Percentiles rank a stretch among this genome's conserved stretches.
phyloP scores from a whole-genome alignment of 1,140 invertebrate genomes.

The Lepeophtheirus salmonis region DNA sequence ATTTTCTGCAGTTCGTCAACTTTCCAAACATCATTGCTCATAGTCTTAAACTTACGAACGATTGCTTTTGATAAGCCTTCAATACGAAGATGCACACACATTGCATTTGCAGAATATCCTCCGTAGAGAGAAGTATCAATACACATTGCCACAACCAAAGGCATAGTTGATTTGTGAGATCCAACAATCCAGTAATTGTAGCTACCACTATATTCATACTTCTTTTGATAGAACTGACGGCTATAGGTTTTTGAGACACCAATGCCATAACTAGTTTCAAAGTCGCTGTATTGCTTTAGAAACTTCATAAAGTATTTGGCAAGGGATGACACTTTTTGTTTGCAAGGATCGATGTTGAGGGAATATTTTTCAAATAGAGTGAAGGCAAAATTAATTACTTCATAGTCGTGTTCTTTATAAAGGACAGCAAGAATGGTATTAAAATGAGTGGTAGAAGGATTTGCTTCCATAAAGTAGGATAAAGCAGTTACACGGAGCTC shows the following conservation, averaged over 20 bases:
- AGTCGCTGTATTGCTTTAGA: slow-evolving; percentile 4
- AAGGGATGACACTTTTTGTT: not conserved
- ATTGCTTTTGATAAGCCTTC: slow-evolving; percentile 8
- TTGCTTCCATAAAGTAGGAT: too few relatives aligned
- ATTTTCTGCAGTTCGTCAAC: slow-evolving; percentile 4
- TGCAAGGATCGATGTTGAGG: not conserved
- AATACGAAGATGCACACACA: not conserved
- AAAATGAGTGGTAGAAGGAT: not conserved
- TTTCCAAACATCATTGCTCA: not conserved
- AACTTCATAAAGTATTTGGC: slow-evolving; percentile 3
- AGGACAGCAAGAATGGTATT: not conserved
- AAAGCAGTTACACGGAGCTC: not conserved
- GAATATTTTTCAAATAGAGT: slow-evolving; percentile 11
- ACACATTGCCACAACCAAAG: not conserved
- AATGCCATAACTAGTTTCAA: slow-evolving; percentile 7
- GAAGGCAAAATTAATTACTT: slow-evolving; percentile 10
- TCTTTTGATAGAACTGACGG: slow-evolving; percentile 1
- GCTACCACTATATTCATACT: slow-evolving; percentile 10
- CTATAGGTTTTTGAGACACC: slow-evolving; percentile 9
- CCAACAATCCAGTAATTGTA: slow-evolving; percentile 4
- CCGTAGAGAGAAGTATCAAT: not conserved
- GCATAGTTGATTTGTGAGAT: not conserved
- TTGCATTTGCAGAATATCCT: not conserved
- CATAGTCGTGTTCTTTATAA: slow-evolving; percentile 8
- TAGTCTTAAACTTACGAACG: slow-evolving; percentile 7